These are phyloP conservation scores for Aplochiton taeniatus DNA, from an alignment of 2,797 vertebrate species.

Conservation along the genomic window DNA sequence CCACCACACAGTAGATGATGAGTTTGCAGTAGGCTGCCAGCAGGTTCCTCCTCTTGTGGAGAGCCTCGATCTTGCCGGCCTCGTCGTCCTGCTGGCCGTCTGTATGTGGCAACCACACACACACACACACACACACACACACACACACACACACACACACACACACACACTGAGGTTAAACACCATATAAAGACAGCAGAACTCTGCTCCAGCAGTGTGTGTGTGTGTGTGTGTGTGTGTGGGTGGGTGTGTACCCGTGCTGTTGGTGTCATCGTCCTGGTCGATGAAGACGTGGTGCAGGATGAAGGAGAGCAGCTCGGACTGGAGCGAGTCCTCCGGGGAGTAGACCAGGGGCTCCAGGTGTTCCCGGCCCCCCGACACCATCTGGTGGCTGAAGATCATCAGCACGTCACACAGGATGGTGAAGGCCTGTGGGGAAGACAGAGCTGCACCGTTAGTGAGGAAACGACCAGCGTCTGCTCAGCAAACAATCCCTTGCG, in stretches of 20 bases:
- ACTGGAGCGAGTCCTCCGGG: constrained; percentile 91
- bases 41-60: constrained; percentile 98
- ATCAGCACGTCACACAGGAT: constrained; percentile 97
- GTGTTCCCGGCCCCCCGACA: constrained; percentile 92
- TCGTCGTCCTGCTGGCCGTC: constrained; percentile 98
- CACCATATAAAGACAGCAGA: not conserved
- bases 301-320: constrained; percentile 96
- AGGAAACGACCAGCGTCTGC: too few relatives aligned
- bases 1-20: constrained; percentile 98
- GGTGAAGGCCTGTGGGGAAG: constrained; percentile 87
- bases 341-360: constrained; percentile 93
- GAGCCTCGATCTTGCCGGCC: constrained; percentile 97
- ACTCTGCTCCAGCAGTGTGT: too few relatives aligned
- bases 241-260: constrained; percentile 80
- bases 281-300: constrained; percentile 99
- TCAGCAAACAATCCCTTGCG: too few relatives aligned
- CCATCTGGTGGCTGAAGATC: constrained; percentile 99
- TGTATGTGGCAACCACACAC: constrained; percentile 32
- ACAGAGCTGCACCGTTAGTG: not conserved
- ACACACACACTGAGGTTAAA: not conserved
- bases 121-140: not conserved
- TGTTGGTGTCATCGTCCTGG: constrained; percentile 96
- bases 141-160: not conserved
- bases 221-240: not conserved
- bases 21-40: constrained; percentile 98